Conservation (phyloP, 2,113 vertebrate species). For the Nannospalax galili region DNA sequence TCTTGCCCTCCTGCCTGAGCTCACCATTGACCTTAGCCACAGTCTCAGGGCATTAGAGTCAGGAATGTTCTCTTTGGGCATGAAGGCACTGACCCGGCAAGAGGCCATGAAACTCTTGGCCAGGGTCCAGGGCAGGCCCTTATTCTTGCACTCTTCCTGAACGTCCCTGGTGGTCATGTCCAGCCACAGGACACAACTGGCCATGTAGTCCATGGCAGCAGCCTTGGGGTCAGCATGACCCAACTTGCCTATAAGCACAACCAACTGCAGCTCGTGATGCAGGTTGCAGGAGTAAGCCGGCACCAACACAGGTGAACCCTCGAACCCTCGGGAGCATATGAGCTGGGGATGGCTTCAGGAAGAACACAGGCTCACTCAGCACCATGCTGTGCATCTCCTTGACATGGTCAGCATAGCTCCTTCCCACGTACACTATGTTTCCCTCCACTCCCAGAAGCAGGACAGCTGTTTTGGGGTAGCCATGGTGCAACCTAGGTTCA, state of each 20-base stretch:
- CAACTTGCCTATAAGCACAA: constrained; percentile 92
- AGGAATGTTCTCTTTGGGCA: constrained; percentile 92
- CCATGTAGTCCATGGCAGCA: constrained; percentile 93
- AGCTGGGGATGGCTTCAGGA: constrained; percentile 94
- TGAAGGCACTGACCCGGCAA: constrained; percentile 95
- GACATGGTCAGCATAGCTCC: constrained; percentile 96
- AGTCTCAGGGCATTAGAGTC: constrained; percentile 92
- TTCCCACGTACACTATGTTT: constrained; percentile 98
- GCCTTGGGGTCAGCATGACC: constrained; percentile 86
- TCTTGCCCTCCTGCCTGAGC: constrained; percentile 92
- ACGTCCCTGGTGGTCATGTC: constrained; percentile 97
- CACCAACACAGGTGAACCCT: constrained; percentile 88
- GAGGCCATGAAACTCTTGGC: constrained; percentile 95
- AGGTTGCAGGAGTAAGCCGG: constrained; percentile 89
- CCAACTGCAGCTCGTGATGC: constrained; percentile 97
- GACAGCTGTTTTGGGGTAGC: constrained; percentile 81
- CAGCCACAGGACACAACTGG: constrained; percentile 95
- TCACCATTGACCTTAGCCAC: constrained; percentile 96
- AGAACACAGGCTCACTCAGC: constrained; percentile 91
- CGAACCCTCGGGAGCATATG: constrained; percentile 92
- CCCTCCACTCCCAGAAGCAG: constrained; percentile 97
- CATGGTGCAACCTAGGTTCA: constrained; percentile 83
- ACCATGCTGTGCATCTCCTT: constrained; percentile 90
- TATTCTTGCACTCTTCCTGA: constrained; percentile 93
- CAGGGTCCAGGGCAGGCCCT: constrained; percentile 96